Evolutionary conservation across 2,797 vertebrate species (phyloP).

Genomic region (Coregonus sp.): DNA sequence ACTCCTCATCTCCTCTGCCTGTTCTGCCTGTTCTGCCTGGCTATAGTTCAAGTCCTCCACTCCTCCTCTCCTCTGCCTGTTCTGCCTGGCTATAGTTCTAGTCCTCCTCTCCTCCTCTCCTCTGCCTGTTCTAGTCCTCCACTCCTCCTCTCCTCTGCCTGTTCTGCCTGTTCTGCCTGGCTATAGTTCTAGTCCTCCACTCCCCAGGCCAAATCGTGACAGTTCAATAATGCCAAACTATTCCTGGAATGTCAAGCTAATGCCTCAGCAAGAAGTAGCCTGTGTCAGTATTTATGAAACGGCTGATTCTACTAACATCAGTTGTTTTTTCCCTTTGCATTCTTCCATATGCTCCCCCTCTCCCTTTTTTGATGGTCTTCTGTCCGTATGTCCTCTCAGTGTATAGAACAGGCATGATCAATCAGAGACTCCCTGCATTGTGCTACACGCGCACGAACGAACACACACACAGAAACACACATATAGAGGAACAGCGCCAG

Average conservation of each 20-base stretch:
- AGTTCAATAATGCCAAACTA: slow-evolving; percentile 82
- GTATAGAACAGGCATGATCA: slow-evolving; percentile 62
- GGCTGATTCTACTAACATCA: slow-evolving; percentile 34
- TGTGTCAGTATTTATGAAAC: slow-evolving; percentile 45
- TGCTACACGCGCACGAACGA: too few species aligned
- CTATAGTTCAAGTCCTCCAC: too few species aligned
- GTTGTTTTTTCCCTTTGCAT: slow-evolving; percentile 21
- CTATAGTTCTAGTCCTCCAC: slow-evolving; percentile 42
- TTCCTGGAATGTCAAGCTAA: slow-evolving; percentile 80
- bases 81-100: too few species aligned
- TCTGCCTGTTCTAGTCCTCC: too few species aligned
- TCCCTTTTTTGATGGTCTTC: slow-evolving; percentile 9
- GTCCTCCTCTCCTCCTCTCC: too few species aligned
- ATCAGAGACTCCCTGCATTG: slow-evolving; percentile 50
- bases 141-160: neutral
- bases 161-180: slow-evolving; percentile 41
- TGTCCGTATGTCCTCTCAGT: neutral
- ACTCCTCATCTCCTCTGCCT: too few species aligned
- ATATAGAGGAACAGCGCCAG: slow-evolving; percentile 24
- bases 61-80: too few species aligned
- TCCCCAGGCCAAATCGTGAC: slow-evolving; percentile 77
- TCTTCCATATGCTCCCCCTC: slow-evolving; percentile 51
- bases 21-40: too few species aligned
- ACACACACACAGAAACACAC: neutral
- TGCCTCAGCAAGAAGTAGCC: slow-evolving; percentile 61